Conservation (phyloP, 2,113 vertebrate species). For the Onychostruthus taczanowskii region DNA sequence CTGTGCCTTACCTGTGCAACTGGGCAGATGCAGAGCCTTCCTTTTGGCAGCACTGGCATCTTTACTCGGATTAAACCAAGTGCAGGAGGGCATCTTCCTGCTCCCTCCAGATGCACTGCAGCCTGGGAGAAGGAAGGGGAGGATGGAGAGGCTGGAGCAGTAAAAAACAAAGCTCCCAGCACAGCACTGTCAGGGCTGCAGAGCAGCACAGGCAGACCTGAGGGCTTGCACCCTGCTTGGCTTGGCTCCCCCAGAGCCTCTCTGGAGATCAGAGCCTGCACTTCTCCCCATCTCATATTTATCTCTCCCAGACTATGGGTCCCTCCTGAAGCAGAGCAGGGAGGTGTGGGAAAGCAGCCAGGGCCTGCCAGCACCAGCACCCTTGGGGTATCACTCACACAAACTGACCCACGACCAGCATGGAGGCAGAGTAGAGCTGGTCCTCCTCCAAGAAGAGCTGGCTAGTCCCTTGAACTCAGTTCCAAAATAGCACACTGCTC, state of each 20-base stretch:
- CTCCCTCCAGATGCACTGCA: background rate
- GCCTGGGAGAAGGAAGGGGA: background rate
- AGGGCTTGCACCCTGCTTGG: background rate
- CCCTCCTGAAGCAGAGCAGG: background rate
- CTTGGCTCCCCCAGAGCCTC: background rate
- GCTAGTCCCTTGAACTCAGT: background rate
- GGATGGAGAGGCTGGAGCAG: background rate
- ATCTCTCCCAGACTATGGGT: background rate
- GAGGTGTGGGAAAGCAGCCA: background rate
- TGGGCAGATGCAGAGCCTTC: background rate
- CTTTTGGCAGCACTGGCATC: background rate
- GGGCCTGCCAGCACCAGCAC: background rate
- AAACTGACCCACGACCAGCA: background rate
- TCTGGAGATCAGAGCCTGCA: background rate
- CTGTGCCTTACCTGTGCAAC: background rate
- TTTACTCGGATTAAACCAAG: background rate
- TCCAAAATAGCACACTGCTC: background rate
- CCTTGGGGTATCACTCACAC: background rate
- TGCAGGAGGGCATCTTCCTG: background rate
- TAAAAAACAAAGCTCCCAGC: background rate
- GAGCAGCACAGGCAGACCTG: background rate
- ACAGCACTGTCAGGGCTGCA: background rate
- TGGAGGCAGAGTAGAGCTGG: background rate
- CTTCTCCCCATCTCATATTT: fast-evolving
- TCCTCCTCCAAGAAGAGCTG: background rate